Evolutionary conservation across 2,888 invertebrate species (phyloP).

Genomic region (Anthrax anthrax): DNA sequence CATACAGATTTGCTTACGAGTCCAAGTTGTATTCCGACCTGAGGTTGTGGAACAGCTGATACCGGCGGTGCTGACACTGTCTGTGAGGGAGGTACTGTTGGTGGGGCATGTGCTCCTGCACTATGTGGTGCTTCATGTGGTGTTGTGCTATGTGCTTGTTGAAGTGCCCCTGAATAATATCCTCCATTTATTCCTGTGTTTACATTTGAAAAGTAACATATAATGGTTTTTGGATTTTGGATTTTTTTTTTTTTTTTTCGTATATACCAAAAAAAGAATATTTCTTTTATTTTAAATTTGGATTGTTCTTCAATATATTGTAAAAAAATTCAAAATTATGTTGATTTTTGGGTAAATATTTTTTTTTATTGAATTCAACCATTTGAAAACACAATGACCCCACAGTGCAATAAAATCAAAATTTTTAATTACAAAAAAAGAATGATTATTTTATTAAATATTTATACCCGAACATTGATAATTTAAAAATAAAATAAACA

Average conservation of each 20-base stretch:
- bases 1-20: slow-evolving; percentile 39
- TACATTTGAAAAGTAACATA: slow-evolving; percentile 8
- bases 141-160: slow-evolving; percentile 83
- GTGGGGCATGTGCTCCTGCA: slow-evolving; percentile 25
- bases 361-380: too few relatives aligned
- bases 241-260: background rate
- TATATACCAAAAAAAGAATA: too few relatives aligned
- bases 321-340: too few relatives aligned
- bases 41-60: slow-evolving; percentile 31
- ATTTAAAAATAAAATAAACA: too few relatives aligned
- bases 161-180: slow-evolving; percentile 57
- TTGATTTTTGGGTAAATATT: too few relatives aligned
- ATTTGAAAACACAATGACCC: too few relatives aligned
- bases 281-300: too few relatives aligned
- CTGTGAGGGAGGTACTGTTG: slow-evolving; percentile 35
- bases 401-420: too few relatives aligned
- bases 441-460: too few relatives aligned
- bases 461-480: too few relatives aligned
- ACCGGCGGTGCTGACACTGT: slow-evolving; percentile 37
- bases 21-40: slow-evolving; percentile 37
- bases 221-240: background rate
- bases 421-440: too few relatives aligned
- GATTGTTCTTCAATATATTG: too few relatives aligned
- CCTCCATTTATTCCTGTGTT: slow-evolving; percentile 56
- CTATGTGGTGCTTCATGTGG: slow-evolving; percentile 55